phyloP scores from a whole-genome alignment of 2,888 invertebrate genomes.

The Callyntrura sp. region DNA sequence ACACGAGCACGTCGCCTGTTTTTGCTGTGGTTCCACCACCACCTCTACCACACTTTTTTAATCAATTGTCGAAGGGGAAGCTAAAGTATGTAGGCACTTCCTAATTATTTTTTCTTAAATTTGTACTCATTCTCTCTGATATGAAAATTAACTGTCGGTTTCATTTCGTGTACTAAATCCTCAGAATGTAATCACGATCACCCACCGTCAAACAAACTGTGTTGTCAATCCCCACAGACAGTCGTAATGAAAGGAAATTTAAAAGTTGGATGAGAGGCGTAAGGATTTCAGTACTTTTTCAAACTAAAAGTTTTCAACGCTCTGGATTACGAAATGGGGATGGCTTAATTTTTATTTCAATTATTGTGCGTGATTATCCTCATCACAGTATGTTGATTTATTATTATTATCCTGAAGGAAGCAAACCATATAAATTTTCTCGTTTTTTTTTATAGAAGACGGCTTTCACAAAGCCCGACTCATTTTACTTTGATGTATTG shows the following conservation, averaged over 20 bases:
- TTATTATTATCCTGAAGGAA: too few species aligned
- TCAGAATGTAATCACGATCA: conserved; percentile 67
- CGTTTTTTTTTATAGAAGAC: too few species aligned
- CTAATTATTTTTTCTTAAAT: conserved; percentile 61
- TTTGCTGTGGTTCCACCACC: too few species aligned
- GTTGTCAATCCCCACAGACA: conserved; percentile 36
- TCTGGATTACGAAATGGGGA: conserved; percentile 5
- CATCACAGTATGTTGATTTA: background rate
- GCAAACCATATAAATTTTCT: background rate
- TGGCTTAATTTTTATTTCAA: background rate
- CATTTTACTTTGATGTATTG: background rate
- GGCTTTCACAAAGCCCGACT: background rate
- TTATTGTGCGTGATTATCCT: background rate
- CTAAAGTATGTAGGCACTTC: conserved; percentile 53
- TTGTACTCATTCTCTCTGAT: background rate
- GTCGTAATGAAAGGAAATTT: background rate
- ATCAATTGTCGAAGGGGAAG: conserved; percentile 2
- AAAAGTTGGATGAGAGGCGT: background rate
- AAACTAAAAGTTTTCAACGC: background rate
- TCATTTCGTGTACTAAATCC: conserved; percentile 4
- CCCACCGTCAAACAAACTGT: conserved; percentile 52
- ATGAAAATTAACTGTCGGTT: conserved; percentile 20
- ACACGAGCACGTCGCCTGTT: conserved; percentile 12
- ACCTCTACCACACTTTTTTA: conserved; percentile 11
- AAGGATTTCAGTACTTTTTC: too few species aligned